Evolutionary conservation across 2,888 invertebrate genomes (phyloP), one percentile per base, ranked within the genome.

Genomic region (Netelia inedita): DNA sequence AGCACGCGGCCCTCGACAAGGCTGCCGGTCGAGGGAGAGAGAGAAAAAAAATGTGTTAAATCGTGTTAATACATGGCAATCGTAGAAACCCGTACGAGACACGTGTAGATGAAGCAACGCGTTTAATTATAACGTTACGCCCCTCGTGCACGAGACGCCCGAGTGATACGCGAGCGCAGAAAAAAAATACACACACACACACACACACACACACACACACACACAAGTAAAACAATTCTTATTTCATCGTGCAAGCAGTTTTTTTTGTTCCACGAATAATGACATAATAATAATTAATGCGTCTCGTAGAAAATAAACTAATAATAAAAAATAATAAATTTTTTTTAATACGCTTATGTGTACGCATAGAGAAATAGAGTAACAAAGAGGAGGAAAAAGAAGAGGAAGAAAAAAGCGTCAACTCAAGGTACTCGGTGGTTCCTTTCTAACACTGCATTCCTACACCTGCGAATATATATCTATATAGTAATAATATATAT

Each of bases 381-480:
- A 59, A 50, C 19, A 41, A 28, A 19, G 69, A 61, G 55, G 14
- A 59, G 23, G 57, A 80, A 55, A n/a, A 78, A 59, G 59, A 59
- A 68, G 23, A 23, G n/a, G n/a, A 79, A 10, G 14, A 71, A 75
- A 76, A 76, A 80, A 71, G n/a, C n/a, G 43, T 19, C 72, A 66
- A 78, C 59, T 84, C 84, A 81, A 84, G 84, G 84, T 72, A 57
- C 65, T 46, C 75, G 19, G 35, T 76, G 76, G 80, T 76, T 84
- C 80, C 80, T 81, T 84, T 84, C 84, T 84, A 84, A 84, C 80
- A 72, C 71, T 73, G 73, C 84, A 84, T 84, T 84, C 80, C 72
- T 72, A 68, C n/a, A 46, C 16, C 72, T 23, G 28, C 50, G 63
- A 28, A 28, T 75, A 57, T n/a, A n/a, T n/a, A n/a, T n/a, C n/a